A percentile compares a stretch with the other conserved stretches of the same genome.
These are phyloP conservation scores for Drosophila formosana DNA, from an alignment of 2,888 invertebrate species.

Conservation along the genomic window DNA sequence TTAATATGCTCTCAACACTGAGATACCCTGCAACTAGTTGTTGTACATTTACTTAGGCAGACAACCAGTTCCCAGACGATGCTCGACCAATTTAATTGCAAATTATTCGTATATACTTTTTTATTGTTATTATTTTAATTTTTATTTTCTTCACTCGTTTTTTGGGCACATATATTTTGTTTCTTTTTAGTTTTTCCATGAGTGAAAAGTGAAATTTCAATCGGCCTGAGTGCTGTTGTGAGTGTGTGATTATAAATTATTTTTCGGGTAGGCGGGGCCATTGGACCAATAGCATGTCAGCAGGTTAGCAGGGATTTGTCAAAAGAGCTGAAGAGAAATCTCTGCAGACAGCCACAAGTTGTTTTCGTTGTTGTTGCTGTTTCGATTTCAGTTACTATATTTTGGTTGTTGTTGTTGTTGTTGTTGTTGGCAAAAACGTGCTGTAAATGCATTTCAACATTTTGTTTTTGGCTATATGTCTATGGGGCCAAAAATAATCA, in stretches of 20 bases:
- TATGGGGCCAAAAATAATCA: constrained; percentile 42
- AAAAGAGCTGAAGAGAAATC: constrained; percentile 65
- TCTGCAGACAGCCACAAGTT: constrained; percentile 29
- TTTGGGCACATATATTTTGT: constrained; percentile 17
- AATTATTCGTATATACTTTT: constrained; percentile 63
- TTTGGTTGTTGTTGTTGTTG: constrained; percentile 11
- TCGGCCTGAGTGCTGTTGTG: background rate
- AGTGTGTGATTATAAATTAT: constrained; percentile 36
- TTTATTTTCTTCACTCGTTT: constrained; percentile 19
- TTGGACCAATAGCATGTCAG: constrained; percentile 68
- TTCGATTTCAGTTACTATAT: constrained; percentile 1
- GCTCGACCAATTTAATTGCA: constrained; percentile 67
- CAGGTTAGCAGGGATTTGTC: constrained; percentile 78
- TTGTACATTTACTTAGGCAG: constrained; percentile 11
- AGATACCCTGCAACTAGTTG: constrained; percentile 27
- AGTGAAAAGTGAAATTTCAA: constrained; percentile 72
- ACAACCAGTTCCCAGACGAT: constrained; percentile 62
- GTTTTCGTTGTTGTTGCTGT: constrained; percentile 2
- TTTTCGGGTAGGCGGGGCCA: constrained; percentile 34
- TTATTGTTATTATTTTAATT: constrained; percentile 51
- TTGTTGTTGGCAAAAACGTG: constrained; percentile 42
- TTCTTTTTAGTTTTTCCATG: constrained; percentile 61
- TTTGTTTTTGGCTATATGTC: constrained; percentile 2
- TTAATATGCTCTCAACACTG: background rate
- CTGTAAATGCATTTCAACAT: constrained; percentile 41